Conservation (phyloP, 2,797 vertebrate genomes). For the Sebastiscus tertius region DNA sequence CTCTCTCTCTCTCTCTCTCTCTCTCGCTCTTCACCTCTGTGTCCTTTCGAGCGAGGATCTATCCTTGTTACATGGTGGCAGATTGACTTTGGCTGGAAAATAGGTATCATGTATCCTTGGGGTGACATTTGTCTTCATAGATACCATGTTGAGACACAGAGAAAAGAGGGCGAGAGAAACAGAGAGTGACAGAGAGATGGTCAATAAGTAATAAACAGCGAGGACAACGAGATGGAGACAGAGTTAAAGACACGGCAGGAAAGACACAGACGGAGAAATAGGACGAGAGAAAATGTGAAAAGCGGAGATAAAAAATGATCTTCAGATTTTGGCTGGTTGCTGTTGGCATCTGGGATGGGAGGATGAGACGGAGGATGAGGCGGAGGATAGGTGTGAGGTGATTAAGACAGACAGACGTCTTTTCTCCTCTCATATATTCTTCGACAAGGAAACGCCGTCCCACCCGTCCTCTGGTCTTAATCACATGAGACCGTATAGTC, state of each 20-base stretch:
- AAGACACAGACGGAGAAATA: slow-evolving; percentile 10
- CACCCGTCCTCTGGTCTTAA: slow-evolving; percentile 31
- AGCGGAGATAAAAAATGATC: slow-evolving; percentile 22
- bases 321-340: slow-evolving; percentile 24
- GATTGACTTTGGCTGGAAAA: slow-evolving; percentile 62
- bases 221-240: slow-evolving; percentile 31
- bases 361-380: slow-evolving; percentile 21
- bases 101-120: slow-evolving; percentile 50
- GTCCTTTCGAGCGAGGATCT: slow-evolving; percentile 31
- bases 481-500: slow-evolving; percentile 23
- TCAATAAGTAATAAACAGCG: slow-evolving; percentile 60
- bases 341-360: slow-evolving; percentile 48
- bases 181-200: slow-evolving; percentile 42
- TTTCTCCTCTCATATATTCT: slow-evolving; percentile 29
- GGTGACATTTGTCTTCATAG: slow-evolving; percentile 69
- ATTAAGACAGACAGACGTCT: slow-evolving; percentile 18
- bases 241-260: slow-evolving; percentile 22
- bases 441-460: slow-evolving; percentile 3
- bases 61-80: slow-evolving; percentile 55
- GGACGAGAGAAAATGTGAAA: slow-evolving; percentile 18
- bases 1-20: background rate
- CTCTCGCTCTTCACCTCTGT: background rate
- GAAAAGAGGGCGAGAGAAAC: slow-evolving; percentile 16
- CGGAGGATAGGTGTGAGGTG: no score
- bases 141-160: slow-evolving; percentile 12